Evolutionary conservation across 2,113 vertebrate genomes (phyloP).

Genomic region (Haplochromis vanheusdeni): DNA sequence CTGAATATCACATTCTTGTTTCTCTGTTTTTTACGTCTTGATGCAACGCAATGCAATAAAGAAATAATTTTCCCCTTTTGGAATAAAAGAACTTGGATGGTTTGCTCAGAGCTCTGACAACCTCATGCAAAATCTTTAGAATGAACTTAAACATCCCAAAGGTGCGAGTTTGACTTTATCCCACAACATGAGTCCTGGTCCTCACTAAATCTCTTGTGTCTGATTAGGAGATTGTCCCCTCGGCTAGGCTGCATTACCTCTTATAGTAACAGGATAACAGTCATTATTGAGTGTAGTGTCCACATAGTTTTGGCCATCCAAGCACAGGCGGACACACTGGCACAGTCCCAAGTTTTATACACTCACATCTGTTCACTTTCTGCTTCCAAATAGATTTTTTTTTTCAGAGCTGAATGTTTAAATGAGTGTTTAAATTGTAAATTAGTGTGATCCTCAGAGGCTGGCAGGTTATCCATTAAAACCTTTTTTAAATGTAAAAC

Average conservation of each 20-base stretch:
- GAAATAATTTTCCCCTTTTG: not conserved
- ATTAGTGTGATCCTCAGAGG: not conserved
- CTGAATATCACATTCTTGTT: not conserved
- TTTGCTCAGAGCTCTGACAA: not conserved
- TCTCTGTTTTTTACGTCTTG: fast-evolving
- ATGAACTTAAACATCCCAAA: not conserved
- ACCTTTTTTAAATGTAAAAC: not conserved
- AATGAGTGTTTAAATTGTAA: not conserved
- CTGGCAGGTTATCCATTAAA: not conserved
- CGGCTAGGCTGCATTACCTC: not conserved
- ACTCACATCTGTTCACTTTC: not conserved
- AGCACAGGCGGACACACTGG: not conserved
- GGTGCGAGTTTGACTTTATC: fast-evolving
- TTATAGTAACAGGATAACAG: not conserved
- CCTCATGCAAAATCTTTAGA: not conserved
- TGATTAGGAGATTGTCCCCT: not conserved
- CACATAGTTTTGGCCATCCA: not conserved
- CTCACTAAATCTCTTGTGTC: not conserved
- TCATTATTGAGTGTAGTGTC: too few relatives aligned
- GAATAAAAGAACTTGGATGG: fast-evolving
- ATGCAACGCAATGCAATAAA: not conserved
- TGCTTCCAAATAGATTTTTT: not conserved
- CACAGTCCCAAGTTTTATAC: not conserved
- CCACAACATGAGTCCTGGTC: not conserved
- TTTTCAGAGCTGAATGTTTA: not conserved